Evolutionary conservation across 2,888 invertebrate genomes (phyloP).

Genomic region (Digitonthophagus gazella): DNA sequence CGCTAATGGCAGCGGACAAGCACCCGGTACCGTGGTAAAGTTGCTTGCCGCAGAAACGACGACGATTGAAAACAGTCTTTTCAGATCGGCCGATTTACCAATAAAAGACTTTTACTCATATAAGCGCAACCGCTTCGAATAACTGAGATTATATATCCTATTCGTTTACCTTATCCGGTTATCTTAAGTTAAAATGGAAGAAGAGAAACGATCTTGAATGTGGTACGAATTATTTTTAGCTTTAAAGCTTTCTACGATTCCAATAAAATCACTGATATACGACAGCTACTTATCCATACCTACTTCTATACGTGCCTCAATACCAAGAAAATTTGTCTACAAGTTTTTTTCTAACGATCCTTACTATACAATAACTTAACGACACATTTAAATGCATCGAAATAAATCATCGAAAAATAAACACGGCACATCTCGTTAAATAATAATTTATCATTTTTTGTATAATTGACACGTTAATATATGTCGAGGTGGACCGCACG

Average conservation of each 20-base stretch:
- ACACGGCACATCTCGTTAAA: background rate
- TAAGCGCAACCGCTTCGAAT: constrained; percentile 6
- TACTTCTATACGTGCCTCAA: too few relatives aligned
- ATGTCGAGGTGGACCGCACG: background rate
- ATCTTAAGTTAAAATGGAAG: background rate
- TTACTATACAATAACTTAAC: background rate
- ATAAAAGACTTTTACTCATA: constrained; percentile 8
- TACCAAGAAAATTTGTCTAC: background rate
- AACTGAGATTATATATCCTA: constrained; percentile 8
- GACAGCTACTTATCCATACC: too few relatives aligned
- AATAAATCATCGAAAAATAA: background rate
- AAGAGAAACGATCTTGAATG: background rate
- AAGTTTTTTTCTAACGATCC: background rate
- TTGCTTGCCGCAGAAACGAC: constrained; percentile 2
- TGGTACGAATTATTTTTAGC: background rate
- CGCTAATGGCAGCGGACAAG: constrained; percentile 10
- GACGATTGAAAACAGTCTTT: background rate
- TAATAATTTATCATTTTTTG: background rate
- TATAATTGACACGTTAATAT: background rate
- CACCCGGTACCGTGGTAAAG: constrained; percentile 11
- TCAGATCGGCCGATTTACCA: constrained; percentile 10
- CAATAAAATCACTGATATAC: too few relatives aligned
- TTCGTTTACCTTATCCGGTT: background rate
- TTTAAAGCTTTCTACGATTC: too few relatives aligned
- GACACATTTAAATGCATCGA: background rate